Conservation (phyloP, 2,113 vertebrate species). For the Neomonachus schauinslandi region DNA sequence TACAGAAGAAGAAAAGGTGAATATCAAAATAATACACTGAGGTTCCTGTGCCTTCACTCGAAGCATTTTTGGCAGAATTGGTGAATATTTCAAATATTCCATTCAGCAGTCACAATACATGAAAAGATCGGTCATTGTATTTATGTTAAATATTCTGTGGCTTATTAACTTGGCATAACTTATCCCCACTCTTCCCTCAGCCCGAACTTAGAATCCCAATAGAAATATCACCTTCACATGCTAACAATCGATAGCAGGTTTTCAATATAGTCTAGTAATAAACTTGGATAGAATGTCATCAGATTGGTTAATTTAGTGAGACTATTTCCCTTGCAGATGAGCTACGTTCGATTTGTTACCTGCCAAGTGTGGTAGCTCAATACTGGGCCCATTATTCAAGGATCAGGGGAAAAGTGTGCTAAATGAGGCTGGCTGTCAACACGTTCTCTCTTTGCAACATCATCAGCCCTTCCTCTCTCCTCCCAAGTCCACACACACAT, state of each 20-base stretch:
- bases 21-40: not conserved
- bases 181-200: not conserved
- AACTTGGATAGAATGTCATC: slow-evolving; percentile 8
- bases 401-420: slow-evolving; percentile 41
- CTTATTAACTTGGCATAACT: slow-evolving; percentile 30
- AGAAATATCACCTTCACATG: slow-evolving; percentile 31
- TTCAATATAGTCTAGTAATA: not conserved
- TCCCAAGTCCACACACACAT: slow-evolving; percentile 54
- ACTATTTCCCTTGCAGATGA: slow-evolving; percentile 71
- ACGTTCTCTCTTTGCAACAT: slow-evolving; percentile 11
- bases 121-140: not conserved
- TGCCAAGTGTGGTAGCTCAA: slow-evolving; percentile 11
- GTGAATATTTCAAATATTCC: slow-evolving; percentile 13
- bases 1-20: not conserved
- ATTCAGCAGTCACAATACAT: not conserved
- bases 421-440: slow-evolving; percentile 29
- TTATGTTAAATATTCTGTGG: slow-evolving; percentile 21
- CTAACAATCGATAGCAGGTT: slow-evolving; percentile 27
- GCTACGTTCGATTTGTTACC: slow-evolving; percentile 46
- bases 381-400: not conserved
- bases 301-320: accelerated
- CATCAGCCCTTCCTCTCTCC: not conserved
- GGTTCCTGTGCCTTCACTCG: not conserved
- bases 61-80: not conserved
- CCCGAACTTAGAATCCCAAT: not conserved